These are phyloP conservation scores for Peribatodes rhomboidaria DNA, from an alignment of 2,888 invertebrate species.

Conservation along the genomic window DNA sequence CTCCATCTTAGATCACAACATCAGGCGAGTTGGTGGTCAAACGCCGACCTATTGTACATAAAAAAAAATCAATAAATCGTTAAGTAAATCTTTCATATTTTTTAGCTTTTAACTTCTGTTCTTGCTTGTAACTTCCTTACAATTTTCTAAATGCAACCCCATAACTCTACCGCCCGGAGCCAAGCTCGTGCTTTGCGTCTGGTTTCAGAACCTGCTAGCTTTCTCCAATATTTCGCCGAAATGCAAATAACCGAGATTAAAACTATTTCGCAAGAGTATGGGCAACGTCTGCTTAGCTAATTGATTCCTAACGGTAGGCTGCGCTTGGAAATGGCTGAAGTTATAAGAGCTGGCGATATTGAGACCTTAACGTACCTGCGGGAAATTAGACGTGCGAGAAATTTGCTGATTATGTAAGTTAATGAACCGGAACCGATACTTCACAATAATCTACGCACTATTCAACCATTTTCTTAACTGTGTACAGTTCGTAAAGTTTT, in stretches of 20 bases:
- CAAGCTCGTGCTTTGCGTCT: neutral
- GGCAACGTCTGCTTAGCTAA: constrained; percentile 5
- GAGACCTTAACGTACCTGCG: neutral
- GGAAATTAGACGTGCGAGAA: neutral
- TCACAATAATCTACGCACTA: too few species aligned
- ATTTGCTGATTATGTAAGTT: neutral
- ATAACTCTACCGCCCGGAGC: neutral
- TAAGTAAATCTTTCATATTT: too few species aligned
- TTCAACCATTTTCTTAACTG: too few species aligned
- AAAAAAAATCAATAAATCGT: too few species aligned
- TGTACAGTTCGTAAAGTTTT: too few species aligned
- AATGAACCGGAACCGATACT: too few species aligned
- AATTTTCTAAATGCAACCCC: too few species aligned
- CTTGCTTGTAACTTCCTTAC: too few species aligned
- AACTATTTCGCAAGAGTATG: constrained; percentile 17
- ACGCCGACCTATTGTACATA: too few species aligned
- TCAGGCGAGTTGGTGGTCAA: too few species aligned
- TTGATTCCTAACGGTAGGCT: constrained; percentile 14
- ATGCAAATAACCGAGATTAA: constrained; percentile 1
- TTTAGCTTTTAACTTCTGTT: too few species aligned
- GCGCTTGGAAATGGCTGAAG: neutral
- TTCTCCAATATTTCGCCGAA: constrained; percentile 1
- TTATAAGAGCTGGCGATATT: neutral
- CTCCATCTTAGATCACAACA: too few species aligned
- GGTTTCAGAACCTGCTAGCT: neutral